A percentile compares a stretch with the other conserved stretches of the same genome.
Conservation (phyloP, 2,888 invertebrate species). For the Falcaria lacertinaria region DNA sequence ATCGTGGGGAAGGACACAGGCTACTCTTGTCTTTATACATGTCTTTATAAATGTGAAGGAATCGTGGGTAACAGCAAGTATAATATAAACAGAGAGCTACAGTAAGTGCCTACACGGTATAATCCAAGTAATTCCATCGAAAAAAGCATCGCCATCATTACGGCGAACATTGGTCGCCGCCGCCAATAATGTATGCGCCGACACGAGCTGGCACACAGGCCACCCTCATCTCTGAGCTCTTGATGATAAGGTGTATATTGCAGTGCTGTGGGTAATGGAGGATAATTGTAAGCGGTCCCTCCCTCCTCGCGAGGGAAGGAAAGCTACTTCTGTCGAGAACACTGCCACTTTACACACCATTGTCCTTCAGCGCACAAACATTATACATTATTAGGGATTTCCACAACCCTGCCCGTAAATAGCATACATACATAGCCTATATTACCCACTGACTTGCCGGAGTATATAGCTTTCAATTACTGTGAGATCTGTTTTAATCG, state of each 20-base stretch:
- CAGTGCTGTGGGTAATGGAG: conserved; percentile 10
- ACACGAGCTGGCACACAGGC: conserved; percentile 19
- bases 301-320: conserved; percentile 24
- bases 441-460: too few species aligned
- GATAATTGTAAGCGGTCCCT: conserved; percentile 31
- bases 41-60: too few species aligned
- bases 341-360: conserved; percentile 50
- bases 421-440: too few species aligned
- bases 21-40: too few species aligned
- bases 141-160: conserved; percentile 18
- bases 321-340: conserved; percentile 50
- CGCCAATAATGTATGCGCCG: conserved; percentile 38
- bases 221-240: conserved; percentile 7
- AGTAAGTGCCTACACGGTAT: not conserved
- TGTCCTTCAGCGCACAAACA: conserved; percentile 11
- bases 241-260: conserved; percentile 13
- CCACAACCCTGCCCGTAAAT: too few species aligned
- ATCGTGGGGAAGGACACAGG: too few species aligned
- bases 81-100: too few species aligned
- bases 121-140: not conserved
- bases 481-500: too few species aligned
- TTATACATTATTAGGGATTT: not conserved
- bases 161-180: conserved; percentile 16
- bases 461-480: too few species aligned
- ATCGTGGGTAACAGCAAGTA: too few species aligned